Base-by-base conservation (phyloP, 1,140 invertebrate genomes). In the Lasioglossum albipes region DNA sequence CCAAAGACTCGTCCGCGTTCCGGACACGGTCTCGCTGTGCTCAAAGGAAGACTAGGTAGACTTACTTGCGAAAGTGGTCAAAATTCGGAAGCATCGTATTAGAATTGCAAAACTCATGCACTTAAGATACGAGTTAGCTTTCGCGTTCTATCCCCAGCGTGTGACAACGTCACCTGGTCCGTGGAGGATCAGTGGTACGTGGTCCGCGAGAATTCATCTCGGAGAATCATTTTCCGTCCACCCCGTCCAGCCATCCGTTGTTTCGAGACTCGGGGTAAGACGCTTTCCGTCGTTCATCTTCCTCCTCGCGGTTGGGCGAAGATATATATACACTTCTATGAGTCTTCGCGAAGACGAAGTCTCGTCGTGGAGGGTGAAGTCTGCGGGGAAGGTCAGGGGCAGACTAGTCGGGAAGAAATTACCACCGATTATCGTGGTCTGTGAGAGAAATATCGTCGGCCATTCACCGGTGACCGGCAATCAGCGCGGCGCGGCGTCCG, bases 351-450 rank as follows among this genome's bases (percentile, higher is more conserved):
- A 59, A 64, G 59, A 36, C 45, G 45, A 69, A 71, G 42, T 45
- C 41, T 78, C 57, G 70, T 61, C 64, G 64, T 49, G 52, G 36
- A 10, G 12, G 45, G 41, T 4, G 65, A 13, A 10, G 3, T 49
- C 0, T 12, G 13, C 18, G 4, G 6, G 20, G 12, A 4, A 13
- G 59, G 5, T 16, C 10, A 42, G 20, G n/a, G 36, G n/a, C 18
- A 70, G 27, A 64, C 7, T 2, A 42, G 77, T 67, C 72, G 67
- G 67, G 72, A 75, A 80, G 79, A 81, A 84, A 84, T 88, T 84
- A 84, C 80, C 62, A 59, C 27, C 82, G 81, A 87, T 88, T 86
- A 86, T 83, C 73, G 59, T 70, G 66, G 49, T 59, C 70, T 18
- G 54, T 64, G 69, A 45, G 67, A 79, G 70, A 85, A 79, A 85